These are phyloP conservation scores for Congeria kusceri DNA, from an alignment of 2,888 invertebrate genomes.

Conservation along the genomic window DNA sequence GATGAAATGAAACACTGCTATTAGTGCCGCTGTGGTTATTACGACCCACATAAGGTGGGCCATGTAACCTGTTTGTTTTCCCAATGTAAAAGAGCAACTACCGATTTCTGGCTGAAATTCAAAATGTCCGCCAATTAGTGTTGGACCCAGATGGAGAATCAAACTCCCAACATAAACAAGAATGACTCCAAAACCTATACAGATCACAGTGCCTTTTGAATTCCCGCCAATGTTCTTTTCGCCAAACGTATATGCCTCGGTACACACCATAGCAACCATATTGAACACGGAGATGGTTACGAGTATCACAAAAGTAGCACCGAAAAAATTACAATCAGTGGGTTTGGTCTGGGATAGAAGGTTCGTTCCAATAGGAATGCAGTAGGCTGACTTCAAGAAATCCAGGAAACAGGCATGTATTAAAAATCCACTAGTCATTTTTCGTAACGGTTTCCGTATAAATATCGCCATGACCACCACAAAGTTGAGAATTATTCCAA, in stretches of 20 bases:
- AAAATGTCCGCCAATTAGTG: constrained; percentile 85
- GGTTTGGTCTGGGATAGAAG: constrained; percentile 80
- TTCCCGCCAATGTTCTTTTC: constrained; percentile 82
- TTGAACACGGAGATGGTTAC: constrained; percentile 85
- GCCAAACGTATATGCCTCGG: constrained; percentile 85
- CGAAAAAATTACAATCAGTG: constrained; percentile 81
- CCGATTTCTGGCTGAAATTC: constrained; percentile 84
- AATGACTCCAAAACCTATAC: constrained; percentile 84
- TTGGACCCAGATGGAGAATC: constrained; percentile 85
- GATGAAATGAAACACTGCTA: constrained; percentile 82
- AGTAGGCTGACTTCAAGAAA: constrained; percentile 83
- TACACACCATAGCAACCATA: constrained; percentile 85
- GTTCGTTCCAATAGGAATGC: constrained; percentile 84
- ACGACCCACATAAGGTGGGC: constrained; percentile 85
- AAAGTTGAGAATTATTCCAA: constrained; percentile 82
- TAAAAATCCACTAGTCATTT: constrained; percentile 84
- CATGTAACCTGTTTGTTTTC: constrained; percentile 84
- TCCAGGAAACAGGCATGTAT: constrained; percentile 84
- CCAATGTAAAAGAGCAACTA: constrained; percentile 84
- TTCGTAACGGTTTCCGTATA: constrained; percentile 76
- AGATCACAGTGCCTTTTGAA: constrained; percentile 82
- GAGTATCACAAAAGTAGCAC: constrained; percentile 83
- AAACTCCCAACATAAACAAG: constrained; percentile 84
- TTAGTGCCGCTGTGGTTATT: constrained; percentile 82
- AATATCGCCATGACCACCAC: constrained; percentile 80